A percentile compares a stretch with the other conserved stretches of the same genome.
Evolutionary conservation across 2,113 vertebrate genomes (phyloP).

Genomic region (Grammomys surdaster): DNA sequence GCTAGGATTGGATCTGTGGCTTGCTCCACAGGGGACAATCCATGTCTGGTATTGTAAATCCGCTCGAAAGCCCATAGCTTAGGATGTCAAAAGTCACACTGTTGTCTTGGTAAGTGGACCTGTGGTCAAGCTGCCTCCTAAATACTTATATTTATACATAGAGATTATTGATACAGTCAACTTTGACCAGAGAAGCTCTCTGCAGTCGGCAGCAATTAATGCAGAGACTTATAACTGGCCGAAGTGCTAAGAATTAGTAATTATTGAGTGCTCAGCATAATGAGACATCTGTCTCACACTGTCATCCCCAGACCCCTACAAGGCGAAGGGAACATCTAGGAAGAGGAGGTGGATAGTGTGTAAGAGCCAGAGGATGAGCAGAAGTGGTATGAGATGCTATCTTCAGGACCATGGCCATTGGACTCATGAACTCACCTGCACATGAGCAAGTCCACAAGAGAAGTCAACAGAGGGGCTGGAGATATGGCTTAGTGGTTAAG

Average conservation of each 20-base stretch:
- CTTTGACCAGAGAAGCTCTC: not conserved
- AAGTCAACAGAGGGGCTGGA: not conserved
- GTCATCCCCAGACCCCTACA: not conserved
- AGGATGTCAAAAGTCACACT: not conserved
- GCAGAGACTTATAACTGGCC: not conserved
- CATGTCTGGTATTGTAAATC: not conserved
- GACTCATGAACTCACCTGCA: not conserved
- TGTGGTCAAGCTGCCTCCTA: not conserved
- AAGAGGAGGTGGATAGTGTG: not conserved
- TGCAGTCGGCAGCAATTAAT: not conserved
- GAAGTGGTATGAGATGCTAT: not conserved
- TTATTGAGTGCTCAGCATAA: too few relatives aligned
- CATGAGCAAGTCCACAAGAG: not conserved
- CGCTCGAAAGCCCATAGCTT: too few relatives aligned
- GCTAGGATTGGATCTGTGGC: not conserved
- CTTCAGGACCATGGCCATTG: not conserved
- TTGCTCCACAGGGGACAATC: not conserved
- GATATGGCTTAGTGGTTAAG: too few relatives aligned
- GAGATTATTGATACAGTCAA: not conserved
- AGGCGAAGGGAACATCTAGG: not conserved
- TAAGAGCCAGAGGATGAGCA: not conserved
- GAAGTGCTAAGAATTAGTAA: not conserved
- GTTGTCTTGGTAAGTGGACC: not conserved
- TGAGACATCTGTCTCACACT: not conserved
- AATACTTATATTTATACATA: not conserved